These are phyloP conservation scores for Melanaphis sacchari DNA, from an alignment of 1,140 invertebrate genomes.

Conservation along the genomic window DNA sequence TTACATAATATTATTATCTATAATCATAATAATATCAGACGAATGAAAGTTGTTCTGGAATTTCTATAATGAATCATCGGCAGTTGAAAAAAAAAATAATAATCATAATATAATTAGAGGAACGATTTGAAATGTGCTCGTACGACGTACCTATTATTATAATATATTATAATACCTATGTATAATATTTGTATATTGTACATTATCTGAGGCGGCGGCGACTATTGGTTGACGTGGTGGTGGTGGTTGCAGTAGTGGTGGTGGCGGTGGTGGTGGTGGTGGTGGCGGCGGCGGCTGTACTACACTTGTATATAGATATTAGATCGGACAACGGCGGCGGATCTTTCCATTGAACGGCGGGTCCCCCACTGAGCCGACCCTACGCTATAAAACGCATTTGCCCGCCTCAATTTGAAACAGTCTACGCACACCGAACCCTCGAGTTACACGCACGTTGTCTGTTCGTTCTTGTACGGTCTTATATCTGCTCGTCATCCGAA, in stretches of 20 bases:
- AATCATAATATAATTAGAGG: neutral
- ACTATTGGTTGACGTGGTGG: neutral
- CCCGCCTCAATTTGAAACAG: slow-evolving; percentile 57
- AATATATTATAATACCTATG: neutral
- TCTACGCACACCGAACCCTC: neutral
- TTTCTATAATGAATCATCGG: slow-evolving; percentile 32
- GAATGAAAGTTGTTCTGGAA: slow-evolving; percentile 52
- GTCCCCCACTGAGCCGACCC: slow-evolving; percentile 14
- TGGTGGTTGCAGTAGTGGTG: neutral
- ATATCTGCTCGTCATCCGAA: neutral
- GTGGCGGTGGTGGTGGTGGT: neutral
- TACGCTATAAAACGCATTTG: slow-evolving; percentile 29
- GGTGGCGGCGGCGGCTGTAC: neutral
- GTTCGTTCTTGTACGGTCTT: too few species aligned
- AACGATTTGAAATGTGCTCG: neutral
- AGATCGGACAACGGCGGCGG: neutral
- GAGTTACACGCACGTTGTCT: neutral
- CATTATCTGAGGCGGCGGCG: neutral
- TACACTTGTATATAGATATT: slow-evolving; percentile 18
- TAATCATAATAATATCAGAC: neutral
- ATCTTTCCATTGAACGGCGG: slow-evolving; percentile 19
- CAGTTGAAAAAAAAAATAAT: neutral
- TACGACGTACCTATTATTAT: neutral
- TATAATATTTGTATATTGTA: neutral
- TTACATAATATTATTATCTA: neutral